Conservation (phyloP, 2,113 vertebrate genomes). For the Callospermophilus lateralis region DNA sequence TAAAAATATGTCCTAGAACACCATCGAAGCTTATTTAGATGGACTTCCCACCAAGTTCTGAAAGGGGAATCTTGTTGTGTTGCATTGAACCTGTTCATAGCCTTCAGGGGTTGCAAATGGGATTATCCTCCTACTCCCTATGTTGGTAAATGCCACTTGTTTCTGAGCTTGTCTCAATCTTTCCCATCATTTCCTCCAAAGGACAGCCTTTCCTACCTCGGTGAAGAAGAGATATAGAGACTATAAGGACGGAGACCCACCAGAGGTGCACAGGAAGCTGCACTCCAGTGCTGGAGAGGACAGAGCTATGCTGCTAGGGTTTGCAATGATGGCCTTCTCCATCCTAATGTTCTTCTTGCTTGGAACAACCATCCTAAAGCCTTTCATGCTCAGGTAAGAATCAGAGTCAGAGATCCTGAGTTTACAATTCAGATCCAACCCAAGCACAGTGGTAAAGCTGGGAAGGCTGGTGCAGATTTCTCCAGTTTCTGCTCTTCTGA, state of each 20-base stretch:
- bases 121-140: neutral
- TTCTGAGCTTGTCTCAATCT: neutral
- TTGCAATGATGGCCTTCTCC: conserved; percentile 91
- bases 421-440: neutral
- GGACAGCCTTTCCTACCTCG: conserved; percentile 79
- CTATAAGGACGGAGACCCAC: conserved; percentile 55
- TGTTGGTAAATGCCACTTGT: neutral
- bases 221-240: conserved; percentile 75
- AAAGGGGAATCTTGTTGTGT: neutral
- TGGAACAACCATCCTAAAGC: conserved; percentile 88
- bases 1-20: neutral
- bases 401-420: neutral
- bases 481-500: neutral
- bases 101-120: neutral
- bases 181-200: conserved; percentile 61
- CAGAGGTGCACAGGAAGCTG: conserved; percentile 73
- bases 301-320: conserved; percentile 90
- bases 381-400: conserved; percentile 89
- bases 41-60: neutral
- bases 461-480: neutral
- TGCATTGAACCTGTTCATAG: neutral
- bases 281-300: conserved; percentile 91
- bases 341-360: conserved; percentile 92
- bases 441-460: neutral
- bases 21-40: neutral